Base-by-base conservation (phyloP, 2,888 invertebrate species). In the Caenorhabditis sinica region DNA sequence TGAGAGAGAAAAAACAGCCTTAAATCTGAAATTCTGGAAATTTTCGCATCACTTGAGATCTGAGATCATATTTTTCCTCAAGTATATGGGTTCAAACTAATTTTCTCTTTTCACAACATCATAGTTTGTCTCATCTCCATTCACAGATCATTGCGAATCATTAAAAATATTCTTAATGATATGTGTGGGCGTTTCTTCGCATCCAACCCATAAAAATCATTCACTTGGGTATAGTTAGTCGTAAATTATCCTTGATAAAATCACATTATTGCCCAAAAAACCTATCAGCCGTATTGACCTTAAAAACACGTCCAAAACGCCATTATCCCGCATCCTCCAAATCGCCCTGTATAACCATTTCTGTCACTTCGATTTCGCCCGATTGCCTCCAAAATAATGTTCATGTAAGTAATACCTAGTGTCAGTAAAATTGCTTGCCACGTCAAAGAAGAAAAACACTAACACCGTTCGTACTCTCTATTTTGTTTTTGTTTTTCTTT, bases 341-440 rank as follows among this genome's bases (percentile, higher is more conserved):
- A 40, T 56, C 69, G 20, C 20, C 56, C 25, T 1, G 49, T 51
- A 30, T 49, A 28, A 25, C 23, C 28, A 40, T 43, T 30, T n/a
- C 69, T 69, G 69, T 43, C 69, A 69, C 40, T 51, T 69, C 25
- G 36, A 69, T 69, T 56, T 69, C 36, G 33, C 53, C 53, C 69
- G 40, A 53, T 69, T 53, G 40, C 69, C 69, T 69, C 25, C 56
- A 28, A 13, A 15, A 40, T 6, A 15, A 68, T 68, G 56, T 69
- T 69, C 25, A 56, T 53, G 53, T 69, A 56, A 56, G 69, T 69
- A 53, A 68, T 36, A 20, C 36, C 28, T 15, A 56, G 3, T 56
- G 23, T 20, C 45, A 17, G 15, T 15, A 53, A 45, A 45, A 45
- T 45, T 17, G 20, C 20, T n/a, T 66, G 13, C 40, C 33, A 51